Evolutionary conservation across 2,113 vertebrate genomes (phyloP).

Genomic region (Naja naja): DNA sequence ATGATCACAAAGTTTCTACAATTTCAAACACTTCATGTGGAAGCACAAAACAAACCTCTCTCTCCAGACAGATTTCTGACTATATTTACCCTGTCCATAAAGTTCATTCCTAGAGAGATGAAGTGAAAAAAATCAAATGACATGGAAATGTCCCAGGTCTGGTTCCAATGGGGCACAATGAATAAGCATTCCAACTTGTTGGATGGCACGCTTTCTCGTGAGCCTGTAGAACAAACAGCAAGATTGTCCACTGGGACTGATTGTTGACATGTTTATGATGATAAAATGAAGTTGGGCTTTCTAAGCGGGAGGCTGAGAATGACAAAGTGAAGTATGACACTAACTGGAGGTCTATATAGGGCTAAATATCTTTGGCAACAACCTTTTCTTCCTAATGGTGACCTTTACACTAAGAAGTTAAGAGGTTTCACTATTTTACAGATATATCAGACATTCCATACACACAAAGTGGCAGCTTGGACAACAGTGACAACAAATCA

Average conservation of each 20-base stretch:
- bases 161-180: conserved; percentile 49
- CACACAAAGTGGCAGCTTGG: conserved; percentile 33
- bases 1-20: conserved; percentile 46
- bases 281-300: conserved; percentile 65
- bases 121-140: conserved; percentile 33
- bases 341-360: conserved; percentile 58
- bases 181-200: conserved; percentile 53
- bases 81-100: conserved; percentile 57
- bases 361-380: conserved; percentile 61
- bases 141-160: conserved; percentile 43
- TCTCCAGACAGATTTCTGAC: conserved; percentile 56
- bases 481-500: conserved; percentile 51
- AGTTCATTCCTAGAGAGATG: conserved; percentile 11
- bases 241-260: conserved; percentile 51
- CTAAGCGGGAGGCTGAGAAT: conserved; percentile 59
- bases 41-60: not conserved
- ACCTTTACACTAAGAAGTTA: conserved; percentile 30
- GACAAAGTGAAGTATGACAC: conserved; percentile 64
- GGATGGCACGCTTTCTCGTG: conserved; percentile 51
- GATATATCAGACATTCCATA: conserved; percentile 41
- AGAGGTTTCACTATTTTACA: conserved; percentile 42
- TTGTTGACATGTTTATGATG: conserved; percentile 74
- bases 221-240: conserved; percentile 62
- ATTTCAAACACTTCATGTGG: not conserved
- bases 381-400: conserved; percentile 62